Percentiles rank a stretch among this genome's conserved stretches.
Conservation (phyloP, 1,140 invertebrate genomes). For the Temnothorax nylanderi region DNA sequence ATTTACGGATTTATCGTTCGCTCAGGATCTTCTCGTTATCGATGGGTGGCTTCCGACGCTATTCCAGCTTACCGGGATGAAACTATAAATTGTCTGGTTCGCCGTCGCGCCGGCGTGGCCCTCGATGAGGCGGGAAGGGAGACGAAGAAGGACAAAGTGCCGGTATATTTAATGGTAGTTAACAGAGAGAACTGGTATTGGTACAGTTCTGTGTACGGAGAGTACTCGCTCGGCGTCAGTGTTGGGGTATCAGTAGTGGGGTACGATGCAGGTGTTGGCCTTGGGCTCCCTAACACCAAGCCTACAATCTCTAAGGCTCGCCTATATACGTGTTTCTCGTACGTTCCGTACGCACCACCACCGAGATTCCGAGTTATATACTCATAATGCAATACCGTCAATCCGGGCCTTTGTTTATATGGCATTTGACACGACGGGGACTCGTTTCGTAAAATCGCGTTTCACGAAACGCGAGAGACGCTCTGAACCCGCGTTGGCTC, state of each 20-base stretch:
- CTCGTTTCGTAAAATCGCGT: slow-evolving; percentile 6
- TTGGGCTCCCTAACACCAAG: slow-evolving; percentile 82
- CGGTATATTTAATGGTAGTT: slow-evolving; percentile 74
- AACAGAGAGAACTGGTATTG: slow-evolving; percentile 71
- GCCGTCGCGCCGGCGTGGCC: slow-evolving; percentile 31
- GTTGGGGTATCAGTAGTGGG: slow-evolving; percentile 69
- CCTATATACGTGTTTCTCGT: slow-evolving; percentile 69
- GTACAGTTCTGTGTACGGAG: slow-evolving; percentile 74
- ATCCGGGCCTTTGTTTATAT: slow-evolving; percentile 77
- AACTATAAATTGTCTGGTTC: slow-evolving; percentile 60
- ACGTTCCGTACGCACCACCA: slow-evolving; percentile 59
- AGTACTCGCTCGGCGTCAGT: slow-evolving; percentile 55
- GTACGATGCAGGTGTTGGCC: slow-evolving; percentile 82
- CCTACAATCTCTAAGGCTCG: slow-evolving; percentile 79
- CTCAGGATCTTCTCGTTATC: slow-evolving; percentile 63
- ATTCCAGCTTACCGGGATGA: slow-evolving; percentile 53
- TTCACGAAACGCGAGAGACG: neutral
- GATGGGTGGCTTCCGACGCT: slow-evolving; percentile 51
- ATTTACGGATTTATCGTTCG: slow-evolving; percentile 42
- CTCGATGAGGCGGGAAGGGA: neutral
- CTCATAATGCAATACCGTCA: slow-evolving; percentile 70
- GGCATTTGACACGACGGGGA: slow-evolving; percentile 4
- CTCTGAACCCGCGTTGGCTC: neutral
- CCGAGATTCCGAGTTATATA: slow-evolving; percentile 55
- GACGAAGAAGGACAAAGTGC: slow-evolving; percentile 71